Base-by-base conservation (phyloP, 64 coral and sea anemone genomes). In the Orbicella faveolata region DNA sequence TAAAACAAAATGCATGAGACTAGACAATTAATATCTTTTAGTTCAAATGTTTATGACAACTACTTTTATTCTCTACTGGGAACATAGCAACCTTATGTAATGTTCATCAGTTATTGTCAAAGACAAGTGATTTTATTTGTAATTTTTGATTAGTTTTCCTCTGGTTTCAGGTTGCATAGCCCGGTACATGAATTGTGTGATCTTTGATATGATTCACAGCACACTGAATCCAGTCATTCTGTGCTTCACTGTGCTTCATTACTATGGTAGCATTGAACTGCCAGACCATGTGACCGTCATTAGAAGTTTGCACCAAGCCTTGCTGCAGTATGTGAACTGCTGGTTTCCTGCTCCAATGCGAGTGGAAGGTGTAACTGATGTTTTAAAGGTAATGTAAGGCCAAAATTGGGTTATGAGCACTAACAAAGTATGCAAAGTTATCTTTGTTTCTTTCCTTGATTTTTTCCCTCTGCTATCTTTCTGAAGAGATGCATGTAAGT, bases 151-250 rank as follows among this genome's bases (percentile, higher is more conserved):
- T 18, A 39, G 35, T 19, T 68, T 23, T 44, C 57, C 53, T 69
- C 37, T 39, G 7, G 62, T 78, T 51, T 52, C 53, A 96, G 94
- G 76, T 61, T 75, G 66, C 30, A 79, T 96, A 59, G 88, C 75
- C 33, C 68, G 39, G 17, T 96, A 90, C 63, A 65, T 96, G 61
- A 96, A 93, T n/a, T 74, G 66, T 68, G 87, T 96, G 18, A 61
- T 96, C 26, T 77, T 90, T 36, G 83, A 96, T 36, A 87, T 93
- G 39, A 73, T 96, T 12, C 87, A 83, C 55, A 76, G 68, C 37
- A 70, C 83, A 25, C 59, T 73, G 36, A 75, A 93, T 41, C 91
- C 94, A 33, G 34, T 68, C n/a, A 39, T 84, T 37, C 36, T 96
- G 39, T 90, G 91, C 75, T 48, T 93, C 34, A 77, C 77, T 4